Percentiles rank a stretch among this genome's conserved stretches.
Conservation (phyloP, 1,140 invertebrate species). For the Lepidostoma basale region DNA sequence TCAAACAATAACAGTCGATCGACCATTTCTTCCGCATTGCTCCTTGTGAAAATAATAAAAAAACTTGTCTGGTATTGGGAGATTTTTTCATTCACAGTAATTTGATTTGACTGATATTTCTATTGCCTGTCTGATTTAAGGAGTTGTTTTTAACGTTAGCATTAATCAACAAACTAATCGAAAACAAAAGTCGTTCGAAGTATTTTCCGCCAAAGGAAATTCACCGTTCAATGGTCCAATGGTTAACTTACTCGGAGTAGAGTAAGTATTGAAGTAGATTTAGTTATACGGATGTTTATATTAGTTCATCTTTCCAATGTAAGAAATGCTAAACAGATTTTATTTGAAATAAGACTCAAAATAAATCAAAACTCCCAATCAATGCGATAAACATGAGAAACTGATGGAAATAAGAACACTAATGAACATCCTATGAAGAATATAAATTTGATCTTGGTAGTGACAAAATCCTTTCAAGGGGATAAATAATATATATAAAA, state of each 20-base stretch:
- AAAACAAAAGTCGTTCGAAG: constrained; percentile 26
- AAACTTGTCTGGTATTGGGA: not conserved
- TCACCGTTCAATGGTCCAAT: not conserved
- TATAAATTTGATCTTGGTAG: not conserved
- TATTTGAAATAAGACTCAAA: too few relatives aligned
- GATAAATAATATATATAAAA: too few relatives aligned
- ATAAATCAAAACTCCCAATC: too few relatives aligned
- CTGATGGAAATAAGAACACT: too few relatives aligned
- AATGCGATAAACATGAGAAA: too few relatives aligned
- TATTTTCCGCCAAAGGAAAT: too few relatives aligned
- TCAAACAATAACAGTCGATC: too few relatives aligned
- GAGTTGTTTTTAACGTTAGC: constrained; percentile 28
- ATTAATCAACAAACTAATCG: constrained; percentile 30
- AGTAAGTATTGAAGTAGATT: constrained; percentile 8
- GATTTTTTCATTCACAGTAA: constrained; percentile 14
- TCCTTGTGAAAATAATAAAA: too few relatives aligned
- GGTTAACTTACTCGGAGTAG: not conserved
- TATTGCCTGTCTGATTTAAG: constrained; percentile 12
- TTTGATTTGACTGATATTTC: constrained; percentile 27
- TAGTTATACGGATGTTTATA: not conserved
- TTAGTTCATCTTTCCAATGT: not conserved
- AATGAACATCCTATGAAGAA: not conserved
- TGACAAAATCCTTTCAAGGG: not conserved
- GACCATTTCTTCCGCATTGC: too few relatives aligned
- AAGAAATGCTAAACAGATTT: not conserved